These are phyloP conservation scores for Margaritifera margaritifera DNA, from an alignment of 2,888 invertebrate species.

Conservation along the genomic window DNA sequence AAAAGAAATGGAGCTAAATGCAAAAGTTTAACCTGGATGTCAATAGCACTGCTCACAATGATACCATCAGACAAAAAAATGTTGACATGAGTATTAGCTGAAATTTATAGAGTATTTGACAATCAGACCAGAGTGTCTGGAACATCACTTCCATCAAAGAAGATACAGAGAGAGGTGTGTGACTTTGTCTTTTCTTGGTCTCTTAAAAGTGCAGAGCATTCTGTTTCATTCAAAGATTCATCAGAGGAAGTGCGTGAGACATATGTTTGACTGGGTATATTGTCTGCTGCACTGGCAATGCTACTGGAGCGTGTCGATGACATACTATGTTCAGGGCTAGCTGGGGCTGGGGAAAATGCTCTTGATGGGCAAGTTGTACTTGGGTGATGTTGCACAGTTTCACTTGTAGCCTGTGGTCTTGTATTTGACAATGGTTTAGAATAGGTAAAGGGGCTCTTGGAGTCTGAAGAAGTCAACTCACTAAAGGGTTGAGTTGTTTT, in stretches of 20 bases:
- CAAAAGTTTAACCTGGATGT: no score
- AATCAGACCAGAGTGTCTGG: constrained; percentile 39
- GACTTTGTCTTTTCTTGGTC: constrained; percentile 64
- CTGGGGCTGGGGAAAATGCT: not conserved
- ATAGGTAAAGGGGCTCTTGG: no score
- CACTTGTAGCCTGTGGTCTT: no score
- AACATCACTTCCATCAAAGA: constrained; percentile 52
- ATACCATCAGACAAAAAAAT: no score
- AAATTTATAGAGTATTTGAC: not conserved
- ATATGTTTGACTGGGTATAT: constrained; percentile 55
- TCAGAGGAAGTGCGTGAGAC: constrained; percentile 69
- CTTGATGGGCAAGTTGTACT: no score
- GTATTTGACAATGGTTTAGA: no score
- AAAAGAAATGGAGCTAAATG: no score
- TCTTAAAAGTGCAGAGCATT: constrained; percentile 74
- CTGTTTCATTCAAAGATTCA: constrained; percentile 75
- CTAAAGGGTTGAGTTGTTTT: no score
- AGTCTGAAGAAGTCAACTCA: no score
- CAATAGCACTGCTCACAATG: no score
- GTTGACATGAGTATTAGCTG: no score
- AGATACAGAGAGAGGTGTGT: constrained; percentile 56
- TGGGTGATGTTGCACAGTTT: no score
- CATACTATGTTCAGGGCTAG: constrained; percentile 8
- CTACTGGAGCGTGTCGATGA: constrained; percentile 11
- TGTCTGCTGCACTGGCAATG: constrained; percentile 1